phyloP scores from a whole-genome alignment of 92 coral and sea anemone genomes.

The Virgularia gustaviana region DNA sequence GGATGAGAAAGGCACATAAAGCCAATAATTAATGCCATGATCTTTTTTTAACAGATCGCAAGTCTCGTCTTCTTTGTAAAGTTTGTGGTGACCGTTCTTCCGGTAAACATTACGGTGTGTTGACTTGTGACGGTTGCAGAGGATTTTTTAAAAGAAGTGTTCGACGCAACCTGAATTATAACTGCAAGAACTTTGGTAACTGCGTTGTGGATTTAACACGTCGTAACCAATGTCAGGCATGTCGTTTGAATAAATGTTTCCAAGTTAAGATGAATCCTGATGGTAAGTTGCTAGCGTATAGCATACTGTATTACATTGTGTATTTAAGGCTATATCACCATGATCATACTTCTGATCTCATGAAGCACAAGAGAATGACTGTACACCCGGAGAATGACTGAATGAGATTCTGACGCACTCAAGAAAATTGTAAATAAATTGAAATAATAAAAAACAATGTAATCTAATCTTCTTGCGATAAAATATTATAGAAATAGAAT shows the following conservation, averaged over 20 bases:
- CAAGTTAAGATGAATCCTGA: slow-evolving; percentile 90
- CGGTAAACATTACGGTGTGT: slow-evolving; percentile 98
- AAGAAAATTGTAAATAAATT: neutral
- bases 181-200: slow-evolving; percentile 81
- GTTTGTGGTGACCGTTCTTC: slow-evolving; percentile 99
- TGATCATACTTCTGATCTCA: too few relatives aligned
- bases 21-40: neutral
- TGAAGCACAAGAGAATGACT: too few relatives aligned
- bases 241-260: slow-evolving; percentile 88
- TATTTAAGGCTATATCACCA: too few relatives aligned
- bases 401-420: neutral
- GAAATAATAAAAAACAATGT: too few relatives aligned
- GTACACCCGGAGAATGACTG: neutral
- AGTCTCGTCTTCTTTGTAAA: slow-evolving; percentile 75
- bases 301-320: too few relatives aligned
- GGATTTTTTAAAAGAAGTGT: slow-evolving; percentile 95
- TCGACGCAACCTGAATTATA: slow-evolving; percentile 73
- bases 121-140: slow-evolving; percentile 96
- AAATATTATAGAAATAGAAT: neutral
- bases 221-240: slow-evolving; percentile 97
- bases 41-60: slow-evolving; percentile 61
- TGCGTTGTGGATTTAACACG: slow-evolving; percentile 91
- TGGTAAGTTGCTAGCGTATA: too few relatives aligned
- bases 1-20: neutral
- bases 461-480: neutral